Percentiles rank a stretch among this genome's conserved stretches.
phyloP scores from a whole-genome alignment of 2,888 invertebrate species.

The Helleia helle region DNA sequence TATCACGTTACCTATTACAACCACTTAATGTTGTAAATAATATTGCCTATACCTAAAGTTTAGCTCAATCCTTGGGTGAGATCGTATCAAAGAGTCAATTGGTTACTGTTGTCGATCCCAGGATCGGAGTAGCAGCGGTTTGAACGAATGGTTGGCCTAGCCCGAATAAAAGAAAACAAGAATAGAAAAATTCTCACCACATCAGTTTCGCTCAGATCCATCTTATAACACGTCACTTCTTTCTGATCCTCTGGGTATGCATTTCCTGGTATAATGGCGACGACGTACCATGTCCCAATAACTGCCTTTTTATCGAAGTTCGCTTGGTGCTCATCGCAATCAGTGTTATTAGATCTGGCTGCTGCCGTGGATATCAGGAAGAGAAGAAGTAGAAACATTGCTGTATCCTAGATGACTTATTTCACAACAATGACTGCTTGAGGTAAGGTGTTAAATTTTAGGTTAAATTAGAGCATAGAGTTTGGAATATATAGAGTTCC shows the following conservation, averaged over 20 bases:
- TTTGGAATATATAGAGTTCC: background rate
- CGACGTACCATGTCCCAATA: constrained; percentile 50
- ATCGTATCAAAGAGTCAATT: too few relatives aligned
- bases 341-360: constrained; percentile 25
- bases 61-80: too few relatives aligned
- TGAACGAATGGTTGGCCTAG: too few relatives aligned
- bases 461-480: background rate
- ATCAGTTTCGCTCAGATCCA: constrained; percentile 56
- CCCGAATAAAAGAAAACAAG: too few relatives aligned
- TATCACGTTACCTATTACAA: too few relatives aligned
- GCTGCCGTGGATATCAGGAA: constrained; percentile 19
- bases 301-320: constrained; percentile 40
- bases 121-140: too few relatives aligned
- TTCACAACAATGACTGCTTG: background rate
- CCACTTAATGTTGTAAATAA: too few relatives aligned
- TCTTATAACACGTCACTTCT: constrained; percentile 40
- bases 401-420: background rate
- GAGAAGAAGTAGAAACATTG: constrained; percentile 26
- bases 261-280: constrained; percentile 51
- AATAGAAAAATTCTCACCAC: constrained; percentile 40
- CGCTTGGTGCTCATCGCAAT: constrained; percentile 42
- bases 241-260: constrained; percentile 40
- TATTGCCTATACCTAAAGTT: too few relatives aligned
- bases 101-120: too few relatives aligned
- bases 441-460: background rate